These are phyloP conservation scores for Protodeltote pygarga DNA, from an alignment of 2,888 invertebrate genomes.

Conservation along the genomic window DNA sequence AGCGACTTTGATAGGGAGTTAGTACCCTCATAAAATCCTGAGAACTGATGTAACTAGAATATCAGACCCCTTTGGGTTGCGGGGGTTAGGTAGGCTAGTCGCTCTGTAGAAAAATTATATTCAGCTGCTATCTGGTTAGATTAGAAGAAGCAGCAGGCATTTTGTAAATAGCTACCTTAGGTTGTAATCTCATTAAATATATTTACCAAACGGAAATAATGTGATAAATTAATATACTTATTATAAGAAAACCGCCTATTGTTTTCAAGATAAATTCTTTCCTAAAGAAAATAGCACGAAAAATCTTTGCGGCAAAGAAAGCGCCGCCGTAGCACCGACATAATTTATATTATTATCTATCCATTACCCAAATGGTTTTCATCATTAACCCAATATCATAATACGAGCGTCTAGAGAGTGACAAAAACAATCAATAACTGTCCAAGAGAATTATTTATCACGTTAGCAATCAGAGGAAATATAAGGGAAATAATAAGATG, in stretches of 20 bases:
- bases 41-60: too few species aligned
- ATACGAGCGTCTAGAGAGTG: conserved; percentile 30
- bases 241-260: background rate
- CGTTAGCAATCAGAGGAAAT: conserved; percentile 5
- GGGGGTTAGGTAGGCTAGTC: too few species aligned
- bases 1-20: too few species aligned
- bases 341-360: conserved; percentile 49
- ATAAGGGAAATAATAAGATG: background rate
- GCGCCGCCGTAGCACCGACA: conserved; percentile 16
- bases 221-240: too few species aligned
- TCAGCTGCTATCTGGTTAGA: too few species aligned
- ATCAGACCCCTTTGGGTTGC: too few species aligned
- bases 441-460: conserved; percentile 29
- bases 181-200: too few species aligned
- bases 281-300: background rate
- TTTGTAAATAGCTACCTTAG: too few species aligned
- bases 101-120: too few species aligned
- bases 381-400: conserved; percentile 47
- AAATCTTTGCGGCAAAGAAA: conserved; percentile 2
- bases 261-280: background rate
- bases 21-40: too few species aligned
- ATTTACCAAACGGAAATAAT: too few species aligned
- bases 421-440: conserved; percentile 54
- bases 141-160: too few species aligned
- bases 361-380: conserved; percentile 46